A percentile compares a stretch with the other conserved stretches of the same genome.
These are phyloP conservation scores for Euwallacea similis DNA, from an alignment of 1,140 invertebrate species.

Conservation along the genomic window DNA sequence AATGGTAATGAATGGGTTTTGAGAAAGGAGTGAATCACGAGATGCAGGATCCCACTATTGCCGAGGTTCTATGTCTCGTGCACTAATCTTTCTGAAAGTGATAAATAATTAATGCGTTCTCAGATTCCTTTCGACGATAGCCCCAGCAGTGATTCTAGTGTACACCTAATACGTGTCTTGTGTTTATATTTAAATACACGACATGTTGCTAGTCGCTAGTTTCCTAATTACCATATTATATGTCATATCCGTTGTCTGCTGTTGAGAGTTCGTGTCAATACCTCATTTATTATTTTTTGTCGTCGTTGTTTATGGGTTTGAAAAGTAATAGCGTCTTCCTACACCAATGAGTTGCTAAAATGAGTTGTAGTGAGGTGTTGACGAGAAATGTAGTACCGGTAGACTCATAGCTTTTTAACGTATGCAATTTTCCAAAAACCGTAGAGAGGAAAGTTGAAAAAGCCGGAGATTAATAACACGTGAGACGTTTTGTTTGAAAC, in stretches of 20 bases:
- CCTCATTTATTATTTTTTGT: slow-evolving; percentile 29
- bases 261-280: slow-evolving; percentile 33
- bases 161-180: slow-evolving; percentile 30
- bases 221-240: slow-evolving; percentile 33
- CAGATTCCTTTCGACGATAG: slow-evolving; percentile 26
- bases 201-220: slow-evolving; percentile 16
- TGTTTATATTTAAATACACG: slow-evolving; percentile 33
- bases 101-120: slow-evolving; percentile 31
- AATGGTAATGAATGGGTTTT: too few relatives aligned
- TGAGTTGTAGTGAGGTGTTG: neutral
- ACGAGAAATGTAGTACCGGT: too few relatives aligned
- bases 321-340: slow-evolving; percentile 18
- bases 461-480: too few relatives aligned
- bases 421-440: too few relatives aligned
- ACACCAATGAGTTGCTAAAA: slow-evolving; percentile 20
- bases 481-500: too few relatives aligned
- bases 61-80: too few relatives aligned
- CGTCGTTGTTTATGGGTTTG: slow-evolving; percentile 20
- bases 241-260: slow-evolving; percentile 30
- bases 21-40: too few relatives aligned
- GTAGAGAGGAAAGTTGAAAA: too few relatives aligned
- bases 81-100: slow-evolving; percentile 7
- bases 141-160: slow-evolving; percentile 25
- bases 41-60: too few relatives aligned
- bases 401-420: too few relatives aligned